Evolutionary conservation across 1,140 invertebrate genomes (phyloP), one percentile per base, ranked within the genome.

Genomic region (Pogonomyrmex barbatus): DNA sequence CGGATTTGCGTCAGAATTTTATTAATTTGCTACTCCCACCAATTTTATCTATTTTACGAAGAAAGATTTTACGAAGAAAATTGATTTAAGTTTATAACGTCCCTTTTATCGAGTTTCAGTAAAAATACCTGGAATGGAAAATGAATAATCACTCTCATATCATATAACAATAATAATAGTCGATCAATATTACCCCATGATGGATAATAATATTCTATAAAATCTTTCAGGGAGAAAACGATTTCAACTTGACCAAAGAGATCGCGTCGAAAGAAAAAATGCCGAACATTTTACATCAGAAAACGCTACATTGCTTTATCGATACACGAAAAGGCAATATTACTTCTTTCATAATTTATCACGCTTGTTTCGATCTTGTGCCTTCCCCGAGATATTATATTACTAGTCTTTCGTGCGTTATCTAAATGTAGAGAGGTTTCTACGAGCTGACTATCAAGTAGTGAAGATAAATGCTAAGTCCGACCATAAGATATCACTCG

Each of bases 401-500:
- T 73, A 60, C 68, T 30, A 10, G 17, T 62, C 79, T 60, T 50
- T 12, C 17, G 24, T 33, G 33, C n/a, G 47, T 30, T 82, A 82
- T 73, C 79, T 73, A 73, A 83, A 83, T 83, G 42, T 73, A 83
- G 78, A 70, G 52, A 56, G 50, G 54, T 54, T 83, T 17, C 68
- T 83, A 83, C 54, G 54, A 47, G 79, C 54, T 73, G 54, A 73
- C 79, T 83, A 83, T 73, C 68, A 83, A 83, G 54, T 83, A 83
- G 79, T 73, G 79, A 75, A 83, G 79, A 83, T 83, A 83, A 60
- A 83, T 60, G 68, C 17, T 58, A 73, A 62, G 54, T 83, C 79
- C 45, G 17, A 60, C 54, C 54, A 47, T 83, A 56, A 81, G 65
- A 81, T 81, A 83, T 83, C 42, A 62, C 67, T 24, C 54, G 54